phyloP scores from a whole-genome alignment of 2,113 vertebrate species.

The Albula goreensis region DNA sequence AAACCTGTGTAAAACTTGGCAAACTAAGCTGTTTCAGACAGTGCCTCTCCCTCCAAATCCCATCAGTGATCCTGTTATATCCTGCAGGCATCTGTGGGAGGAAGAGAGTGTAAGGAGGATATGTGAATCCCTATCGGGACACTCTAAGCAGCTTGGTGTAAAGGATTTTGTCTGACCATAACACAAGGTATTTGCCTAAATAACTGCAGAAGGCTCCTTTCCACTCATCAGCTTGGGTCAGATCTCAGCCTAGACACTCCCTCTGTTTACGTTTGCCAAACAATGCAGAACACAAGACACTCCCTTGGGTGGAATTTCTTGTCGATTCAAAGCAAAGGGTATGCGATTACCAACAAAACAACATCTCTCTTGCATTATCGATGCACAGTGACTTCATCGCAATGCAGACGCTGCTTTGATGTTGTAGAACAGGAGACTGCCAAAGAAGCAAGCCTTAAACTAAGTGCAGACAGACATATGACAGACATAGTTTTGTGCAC shows the following conservation, averaged over 20 bases:
- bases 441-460: slow-evolving; percentile 18
- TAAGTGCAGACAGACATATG: background rate
- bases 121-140: background rate
- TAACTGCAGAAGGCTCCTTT: background rate
- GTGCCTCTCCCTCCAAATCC: background rate
- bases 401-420: slow-evolving; percentile 5
- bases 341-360: background rate
- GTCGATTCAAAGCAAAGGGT: background rate
- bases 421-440: slow-evolving; percentile 10
- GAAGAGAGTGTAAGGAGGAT: background rate
- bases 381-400: background rate
- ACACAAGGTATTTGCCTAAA: background rate
- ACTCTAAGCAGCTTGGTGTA: background rate
- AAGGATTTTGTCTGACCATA: background rate
- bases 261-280: slow-evolving; percentile 20
- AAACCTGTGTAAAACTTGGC: background rate
- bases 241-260: background rate
- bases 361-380: background rate
- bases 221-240: background rate
- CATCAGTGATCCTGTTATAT: slow-evolving; percentile 3
- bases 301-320: background rate
- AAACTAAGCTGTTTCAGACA: background rate
- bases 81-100: background rate
- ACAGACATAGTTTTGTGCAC: background rate
- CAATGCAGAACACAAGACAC: background rate